A percentile compares a stretch with the other conserved stretches of the same genome.
phyloP scores from a whole-genome alignment of 2,113 vertebrate genomes.

The Ivindomyrus marchei region DNA sequence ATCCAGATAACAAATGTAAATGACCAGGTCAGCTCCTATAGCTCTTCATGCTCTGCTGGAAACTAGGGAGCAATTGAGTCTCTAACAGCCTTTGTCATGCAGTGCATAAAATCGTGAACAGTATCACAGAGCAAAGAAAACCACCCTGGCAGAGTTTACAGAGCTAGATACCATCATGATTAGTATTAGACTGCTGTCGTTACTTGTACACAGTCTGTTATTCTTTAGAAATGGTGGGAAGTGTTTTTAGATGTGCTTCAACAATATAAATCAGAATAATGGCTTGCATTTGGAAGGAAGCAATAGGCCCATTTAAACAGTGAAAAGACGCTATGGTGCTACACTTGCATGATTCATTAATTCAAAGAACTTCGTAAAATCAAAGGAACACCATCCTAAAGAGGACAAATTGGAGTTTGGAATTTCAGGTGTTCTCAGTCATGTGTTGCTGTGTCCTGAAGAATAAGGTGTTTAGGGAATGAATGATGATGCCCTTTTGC shows the following conservation, averaged over 20 bases:
- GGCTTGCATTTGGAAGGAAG: neutral
- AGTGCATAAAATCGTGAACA: neutral
- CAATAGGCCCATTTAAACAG: neutral
- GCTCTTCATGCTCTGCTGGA: neutral
- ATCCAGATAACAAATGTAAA: neutral
- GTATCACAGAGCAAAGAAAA: neutral
- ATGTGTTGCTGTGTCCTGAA: neutral
- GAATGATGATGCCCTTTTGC: neutral
- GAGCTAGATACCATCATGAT: neutral
- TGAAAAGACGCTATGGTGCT: neutral
- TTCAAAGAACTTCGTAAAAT: neutral
- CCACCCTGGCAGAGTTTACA: neutral
- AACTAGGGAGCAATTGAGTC: neutral
- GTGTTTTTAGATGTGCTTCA: neutral
- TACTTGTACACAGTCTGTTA: neutral
- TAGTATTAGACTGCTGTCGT: neutral
- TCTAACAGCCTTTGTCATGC: neutral
- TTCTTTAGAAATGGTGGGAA: neutral
- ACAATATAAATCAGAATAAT: neutral
- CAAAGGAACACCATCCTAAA: neutral
- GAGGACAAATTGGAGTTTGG: neutral
- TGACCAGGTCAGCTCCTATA: neutral
- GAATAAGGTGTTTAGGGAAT: neutral
- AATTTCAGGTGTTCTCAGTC: neutral
- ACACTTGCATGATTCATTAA: neutral